Evolutionary conservation across 2,113 vertebrate genomes (phyloP).

Genomic region (Otocyon megalotis): DNA sequence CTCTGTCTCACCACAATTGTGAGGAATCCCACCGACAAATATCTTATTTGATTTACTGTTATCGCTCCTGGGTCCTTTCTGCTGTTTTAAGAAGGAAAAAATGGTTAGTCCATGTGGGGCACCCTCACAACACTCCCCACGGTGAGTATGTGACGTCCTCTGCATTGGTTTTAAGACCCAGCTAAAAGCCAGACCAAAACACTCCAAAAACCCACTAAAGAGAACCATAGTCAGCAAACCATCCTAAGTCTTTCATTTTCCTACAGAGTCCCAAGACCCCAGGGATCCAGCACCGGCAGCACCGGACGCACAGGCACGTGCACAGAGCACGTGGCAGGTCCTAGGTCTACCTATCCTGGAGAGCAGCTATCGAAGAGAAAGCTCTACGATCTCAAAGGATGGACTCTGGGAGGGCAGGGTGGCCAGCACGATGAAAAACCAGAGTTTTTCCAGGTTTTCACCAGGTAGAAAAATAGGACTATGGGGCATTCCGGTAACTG

Average conservation of each 20-base stretch:
- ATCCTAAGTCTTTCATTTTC: neutral
- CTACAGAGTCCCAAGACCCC: neutral
- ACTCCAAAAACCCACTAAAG: neutral
- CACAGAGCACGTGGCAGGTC: accelerated
- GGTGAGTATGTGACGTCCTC: accelerated
- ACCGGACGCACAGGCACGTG: accelerated
- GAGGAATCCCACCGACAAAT: conserved; percentile 99
- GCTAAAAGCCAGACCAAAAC: neutral
- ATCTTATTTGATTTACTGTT: conserved; percentile 99
- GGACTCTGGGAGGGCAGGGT: neutral
- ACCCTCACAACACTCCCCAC: accelerated
- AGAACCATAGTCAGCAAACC: neutral
- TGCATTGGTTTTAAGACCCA: no score
- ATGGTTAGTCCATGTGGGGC: neutral
- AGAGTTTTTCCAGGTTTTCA: neutral
- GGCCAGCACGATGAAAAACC: no score
- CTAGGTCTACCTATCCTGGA: neutral
- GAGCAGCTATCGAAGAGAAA: neutral
- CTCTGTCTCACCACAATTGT: conserved; percentile 99
- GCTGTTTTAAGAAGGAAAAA: conserved; percentile 87
- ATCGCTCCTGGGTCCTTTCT: conserved; percentile 98
- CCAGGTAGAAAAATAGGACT: neutral
- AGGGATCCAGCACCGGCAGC: no score
- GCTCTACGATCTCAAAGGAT: neutral
- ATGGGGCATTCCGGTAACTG: neutral